Evolutionary conservation across 30 jellyfish, hydroid and myxozoan genomes (phyloP).

Genomic region (Rhopilema esculentum): DNA sequence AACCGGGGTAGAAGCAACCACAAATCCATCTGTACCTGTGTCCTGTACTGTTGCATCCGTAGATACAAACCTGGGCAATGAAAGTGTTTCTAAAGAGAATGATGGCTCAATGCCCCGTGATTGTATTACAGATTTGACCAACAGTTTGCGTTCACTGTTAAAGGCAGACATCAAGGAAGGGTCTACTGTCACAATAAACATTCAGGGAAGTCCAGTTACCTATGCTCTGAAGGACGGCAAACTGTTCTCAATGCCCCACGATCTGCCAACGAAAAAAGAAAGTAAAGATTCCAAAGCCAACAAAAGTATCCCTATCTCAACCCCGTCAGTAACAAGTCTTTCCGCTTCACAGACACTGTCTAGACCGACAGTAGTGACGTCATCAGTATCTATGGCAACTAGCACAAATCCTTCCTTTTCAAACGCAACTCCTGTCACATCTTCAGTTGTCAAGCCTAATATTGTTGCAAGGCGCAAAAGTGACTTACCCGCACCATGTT

Average conservation of each 20-base stretch:
- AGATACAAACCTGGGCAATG: neutral
- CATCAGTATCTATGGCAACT: neutral
- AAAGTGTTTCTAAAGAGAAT: neutral
- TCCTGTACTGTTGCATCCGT: neutral
- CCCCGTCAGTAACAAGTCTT: neutral
- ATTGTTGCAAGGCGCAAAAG: slow-evolving; percentile 1
- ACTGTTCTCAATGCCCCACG: slow-evolving; percentile 67
- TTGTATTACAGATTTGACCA: slow-evolving; percentile 45
- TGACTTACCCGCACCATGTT: slow-evolving; percentile 14
- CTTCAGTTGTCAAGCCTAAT: neutral
- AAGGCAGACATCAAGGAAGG: slow-evolving; percentile 65
- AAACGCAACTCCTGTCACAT: neutral
- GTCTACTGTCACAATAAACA: slow-evolving; percentile 60
- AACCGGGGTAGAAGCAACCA: neutral
- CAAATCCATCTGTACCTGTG: neutral
- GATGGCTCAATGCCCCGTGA: slow-evolving; percentile 25
- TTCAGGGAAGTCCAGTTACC: slow-evolving; percentile 71
- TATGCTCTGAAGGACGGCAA: slow-evolving; percentile 67
- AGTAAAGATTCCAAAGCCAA: neutral
- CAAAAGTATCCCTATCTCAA: neutral
- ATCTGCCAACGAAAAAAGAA: slow-evolving; percentile 45
- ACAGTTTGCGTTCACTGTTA: slow-evolving; percentile 55
- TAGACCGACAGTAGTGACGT: neutral
- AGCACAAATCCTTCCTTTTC: neutral
- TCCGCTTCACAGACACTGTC: neutral